Conservation (phyloP, 2,797 vertebrate genomes). For the Notamacropus eugenii region DNA sequence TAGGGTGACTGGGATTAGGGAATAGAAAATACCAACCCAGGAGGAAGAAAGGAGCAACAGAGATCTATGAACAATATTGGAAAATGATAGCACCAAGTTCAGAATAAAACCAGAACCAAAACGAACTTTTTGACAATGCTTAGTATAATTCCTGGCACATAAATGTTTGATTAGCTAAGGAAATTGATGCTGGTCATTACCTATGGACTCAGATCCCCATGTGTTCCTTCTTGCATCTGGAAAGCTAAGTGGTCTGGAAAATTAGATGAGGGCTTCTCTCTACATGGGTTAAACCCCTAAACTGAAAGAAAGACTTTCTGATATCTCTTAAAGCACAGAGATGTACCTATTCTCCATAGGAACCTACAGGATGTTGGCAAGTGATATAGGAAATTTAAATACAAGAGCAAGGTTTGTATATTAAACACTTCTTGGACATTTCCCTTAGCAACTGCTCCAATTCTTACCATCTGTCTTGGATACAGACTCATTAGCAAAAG, state of each 20-base stretch:
- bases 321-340: not conserved
- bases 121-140: not conserved
- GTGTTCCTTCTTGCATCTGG: not conserved
- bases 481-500: not conserved
- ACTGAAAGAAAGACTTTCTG: not conserved
- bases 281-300: not conserved
- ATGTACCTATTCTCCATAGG: not conserved
- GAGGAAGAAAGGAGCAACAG: not conserved
- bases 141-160: not conserved
- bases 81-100: not conserved
- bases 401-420: conserved; percentile 6
- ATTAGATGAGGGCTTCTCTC: not conserved
- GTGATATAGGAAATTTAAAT: not conserved
- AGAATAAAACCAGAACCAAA: not conserved
- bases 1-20: not conserved
- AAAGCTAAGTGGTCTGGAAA: not conserved
- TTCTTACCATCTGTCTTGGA: not conserved
- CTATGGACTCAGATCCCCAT: not conserved
- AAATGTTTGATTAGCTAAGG: not conserved
- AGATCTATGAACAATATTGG: not conserved
- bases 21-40: not conserved
- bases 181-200: not conserved
- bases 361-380: not conserved
- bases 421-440: not conserved
- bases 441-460: not conserved